Conservation (phyloP, 2,113 vertebrate species). For the Pteronura brasiliensis region DNA sequence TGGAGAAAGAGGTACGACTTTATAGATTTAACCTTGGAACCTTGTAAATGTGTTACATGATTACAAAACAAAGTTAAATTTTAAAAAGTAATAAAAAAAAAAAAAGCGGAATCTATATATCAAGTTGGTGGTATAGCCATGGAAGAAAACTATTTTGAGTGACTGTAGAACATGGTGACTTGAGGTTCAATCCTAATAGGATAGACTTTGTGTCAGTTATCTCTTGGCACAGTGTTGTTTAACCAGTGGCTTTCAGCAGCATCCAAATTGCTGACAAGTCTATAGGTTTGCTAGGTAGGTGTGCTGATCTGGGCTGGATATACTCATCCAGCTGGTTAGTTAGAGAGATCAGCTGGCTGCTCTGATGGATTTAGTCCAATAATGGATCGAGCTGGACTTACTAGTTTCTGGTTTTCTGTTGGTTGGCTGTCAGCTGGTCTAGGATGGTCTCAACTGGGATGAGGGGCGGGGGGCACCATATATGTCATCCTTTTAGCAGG, state of each 20-base stretch:
- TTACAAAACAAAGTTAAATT: not conserved
- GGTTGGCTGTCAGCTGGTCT: not conserved
- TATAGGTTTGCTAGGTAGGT: not conserved
- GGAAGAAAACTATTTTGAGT: not conserved
- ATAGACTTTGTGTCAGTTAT: not conserved
- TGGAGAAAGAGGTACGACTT: not conserved
- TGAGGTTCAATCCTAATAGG: not conserved
- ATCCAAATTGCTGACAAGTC: not conserved
- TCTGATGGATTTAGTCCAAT: not conserved
- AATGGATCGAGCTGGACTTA: not conserved
- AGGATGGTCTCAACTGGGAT: not conserved
- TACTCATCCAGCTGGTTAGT: not conserved
- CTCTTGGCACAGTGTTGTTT: not conserved
- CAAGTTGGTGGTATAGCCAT: not conserved
- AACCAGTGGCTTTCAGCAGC: not conserved
- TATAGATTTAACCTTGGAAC: not conserved
- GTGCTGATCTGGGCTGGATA: not conserved
- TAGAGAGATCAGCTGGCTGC: not conserved
- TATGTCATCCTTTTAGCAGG: not conserved
- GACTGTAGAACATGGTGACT: not conserved
- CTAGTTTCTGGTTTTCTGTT: not conserved
- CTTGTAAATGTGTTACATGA: not conserved
- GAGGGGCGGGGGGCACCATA: accelerated
- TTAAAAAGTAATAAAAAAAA: not conserved
- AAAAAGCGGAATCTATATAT: not conserved